These are phyloP conservation scores for Alviniconcha strummeri DNA, from an alignment of 2,888 invertebrate genomes.

Conservation along the genomic window DNA sequence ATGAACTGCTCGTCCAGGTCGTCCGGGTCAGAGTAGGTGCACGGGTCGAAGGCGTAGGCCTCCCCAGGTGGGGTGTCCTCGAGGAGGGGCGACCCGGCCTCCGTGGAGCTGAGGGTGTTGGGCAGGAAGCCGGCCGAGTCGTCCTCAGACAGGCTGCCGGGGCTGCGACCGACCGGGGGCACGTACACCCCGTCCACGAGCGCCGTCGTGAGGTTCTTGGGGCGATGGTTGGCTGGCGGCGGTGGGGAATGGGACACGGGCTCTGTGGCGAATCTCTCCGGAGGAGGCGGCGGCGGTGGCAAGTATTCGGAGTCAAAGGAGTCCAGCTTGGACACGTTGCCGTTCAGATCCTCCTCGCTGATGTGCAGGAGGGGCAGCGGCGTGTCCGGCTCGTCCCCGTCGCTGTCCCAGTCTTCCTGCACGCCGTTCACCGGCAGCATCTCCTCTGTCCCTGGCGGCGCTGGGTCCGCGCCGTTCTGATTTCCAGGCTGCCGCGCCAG, in stretches of 20 bases:
- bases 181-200: background rate
- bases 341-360: conserved; percentile 35
- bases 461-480: too few species aligned
- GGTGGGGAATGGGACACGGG: background rate
- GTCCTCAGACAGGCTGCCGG: conserved; percentile 29
- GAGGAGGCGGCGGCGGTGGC: background rate
- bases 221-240: background rate
- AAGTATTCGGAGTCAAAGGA: background rate
- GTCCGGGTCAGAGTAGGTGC: conserved; percentile 30
- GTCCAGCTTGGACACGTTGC: background rate
- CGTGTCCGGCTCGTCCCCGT: conserved; percentile 10
- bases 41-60: conserved; percentile 30
- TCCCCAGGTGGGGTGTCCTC: background rate
- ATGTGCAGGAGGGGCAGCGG: conserved; percentile 31
- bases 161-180: background rate
- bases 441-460: background rate
- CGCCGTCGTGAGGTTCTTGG: background rate
- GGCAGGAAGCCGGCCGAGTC: conserved; percentile 26
- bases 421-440: conserved; percentile 26
- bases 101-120: conserved; percentile 22
- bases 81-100: conserved; percentile 8
- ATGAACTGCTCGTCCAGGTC: conserved; percentile 36
- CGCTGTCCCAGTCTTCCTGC: conserved; percentile 22
- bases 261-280: background rate
- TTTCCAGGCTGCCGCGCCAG: too few species aligned